Evolutionary conservation across 2,113 vertebrate species (phyloP), one percentile per base, ranked within the genome.

Genomic region (Aleadryas rufinucha): DNA sequence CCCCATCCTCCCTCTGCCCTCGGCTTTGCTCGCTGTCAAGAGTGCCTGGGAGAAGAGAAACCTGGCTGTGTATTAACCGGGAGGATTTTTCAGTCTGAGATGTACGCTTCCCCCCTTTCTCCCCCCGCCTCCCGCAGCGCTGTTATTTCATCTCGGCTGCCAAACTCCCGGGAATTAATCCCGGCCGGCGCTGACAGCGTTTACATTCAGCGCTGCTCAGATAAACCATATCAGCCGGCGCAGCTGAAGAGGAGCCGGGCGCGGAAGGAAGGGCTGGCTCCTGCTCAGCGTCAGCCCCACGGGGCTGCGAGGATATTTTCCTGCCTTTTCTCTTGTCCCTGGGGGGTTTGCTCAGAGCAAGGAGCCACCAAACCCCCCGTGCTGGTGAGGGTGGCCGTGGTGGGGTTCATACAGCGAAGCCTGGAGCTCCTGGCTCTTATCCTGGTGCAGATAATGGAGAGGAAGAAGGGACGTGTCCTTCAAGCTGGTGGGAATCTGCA

Each of bases 131-230:
- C 60, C 30, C 2, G 61, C 60, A 65, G 72, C 3, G 8, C 90
- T 79, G 87, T 63, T 92, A 71, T 81, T 93, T 89, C 92, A 91
- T 96, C 84, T 57, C 22, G 54, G 80, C 95, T 90, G 92, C 91
- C 95, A 95, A 88, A 95, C 64, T 80, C 66, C 75, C 5, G 44
- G 88, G 94, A 94, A 96, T 97, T 96, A 95, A 97, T 97, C 90
- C 95, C 66, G 31, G 78, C 63, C 63, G 61, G 92, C 53, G 33
- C 95, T 97, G 97, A 97, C 92, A 97, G 89, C 88, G 95, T 97
- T 97, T 97, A 96, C 96, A 95, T 95, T 93, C 93, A 63, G 93
- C 17, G 11, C 75, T 42, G 92, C 93, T 97, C 95, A 93, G 94
- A 95, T 95, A 96, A 95, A 96, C 95, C 87, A 66, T 76, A 95